Conservation (phyloP, 2,797 vertebrate species). For the Rhincodon typus region DNA sequence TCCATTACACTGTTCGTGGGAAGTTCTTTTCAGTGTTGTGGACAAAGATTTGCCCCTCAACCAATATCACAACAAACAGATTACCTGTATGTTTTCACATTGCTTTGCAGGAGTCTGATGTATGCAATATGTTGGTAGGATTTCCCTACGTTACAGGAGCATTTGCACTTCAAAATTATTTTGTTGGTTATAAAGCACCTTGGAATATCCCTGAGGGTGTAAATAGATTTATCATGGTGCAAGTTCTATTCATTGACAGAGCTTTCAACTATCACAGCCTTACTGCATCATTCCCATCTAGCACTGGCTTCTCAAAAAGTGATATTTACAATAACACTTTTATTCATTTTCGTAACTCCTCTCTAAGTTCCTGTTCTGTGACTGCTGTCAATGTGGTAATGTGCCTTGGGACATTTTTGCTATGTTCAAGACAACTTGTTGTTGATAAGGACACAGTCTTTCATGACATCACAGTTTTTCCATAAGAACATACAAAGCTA, state of each 20-base stretch:
- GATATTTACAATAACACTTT: background rate
- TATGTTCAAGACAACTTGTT: background rate
- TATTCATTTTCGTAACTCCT: background rate
- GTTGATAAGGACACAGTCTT: background rate
- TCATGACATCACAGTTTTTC: slow-evolving; percentile 23
- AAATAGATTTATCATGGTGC: background rate
- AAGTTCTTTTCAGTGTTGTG: background rate
- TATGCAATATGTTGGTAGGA: background rate
- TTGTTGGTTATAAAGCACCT: background rate
- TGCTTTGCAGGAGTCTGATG: background rate
- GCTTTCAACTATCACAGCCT: background rate
- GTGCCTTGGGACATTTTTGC: background rate
- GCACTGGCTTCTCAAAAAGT: background rate
- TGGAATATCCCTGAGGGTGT: background rate
- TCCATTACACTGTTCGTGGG: background rate
- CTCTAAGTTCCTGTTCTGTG: background rate
- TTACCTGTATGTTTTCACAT: background rate
- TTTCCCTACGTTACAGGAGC: background rate
- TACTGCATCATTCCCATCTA: background rate
- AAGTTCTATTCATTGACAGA: background rate
- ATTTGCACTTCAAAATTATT: background rate
- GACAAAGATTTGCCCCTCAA: background rate
- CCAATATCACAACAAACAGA: background rate
- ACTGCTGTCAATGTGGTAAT: background rate
- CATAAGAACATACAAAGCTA: slow-evolving; percentile 10